Evolutionary conservation across 2,113 vertebrate genomes (phyloP).

Genomic region (Thinocorus orbignyianus): DNA sequence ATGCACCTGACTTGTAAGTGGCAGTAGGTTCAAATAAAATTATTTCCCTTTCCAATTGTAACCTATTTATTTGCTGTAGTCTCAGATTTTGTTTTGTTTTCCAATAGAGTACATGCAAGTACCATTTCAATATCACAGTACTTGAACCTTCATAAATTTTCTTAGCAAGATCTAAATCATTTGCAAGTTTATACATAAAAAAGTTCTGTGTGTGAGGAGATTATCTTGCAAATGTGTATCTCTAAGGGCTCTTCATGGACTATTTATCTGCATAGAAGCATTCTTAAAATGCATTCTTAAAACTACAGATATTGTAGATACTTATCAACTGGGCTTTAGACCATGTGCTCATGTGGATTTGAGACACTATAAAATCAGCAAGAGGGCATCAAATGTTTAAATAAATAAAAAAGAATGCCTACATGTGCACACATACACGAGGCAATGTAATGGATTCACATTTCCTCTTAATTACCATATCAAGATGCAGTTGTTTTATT

Average conservation of each 20-base stretch:
- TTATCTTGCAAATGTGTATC: background rate
- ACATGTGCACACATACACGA: background rate
- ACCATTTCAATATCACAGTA: slow-evolving; percentile 19
- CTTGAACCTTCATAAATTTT: background rate
- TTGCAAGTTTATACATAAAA: background rate
- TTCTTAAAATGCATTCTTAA: background rate
- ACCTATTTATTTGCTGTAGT: background rate
- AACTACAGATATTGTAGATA: background rate
- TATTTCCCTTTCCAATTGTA: background rate
- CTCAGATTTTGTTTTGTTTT: background rate
- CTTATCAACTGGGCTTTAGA: background rate
- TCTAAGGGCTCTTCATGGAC: background rate
- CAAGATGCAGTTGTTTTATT: slow-evolving; percentile 85
- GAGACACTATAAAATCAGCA: slow-evolving; percentile 47
- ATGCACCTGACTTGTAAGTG: background rate
- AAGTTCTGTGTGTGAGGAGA: background rate
- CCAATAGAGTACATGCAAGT: background rate
- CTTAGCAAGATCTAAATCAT: background rate
- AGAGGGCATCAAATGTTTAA: slow-evolving; percentile 57
- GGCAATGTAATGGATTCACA: slow-evolving; percentile 78
- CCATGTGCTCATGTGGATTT: slow-evolving; percentile 12
- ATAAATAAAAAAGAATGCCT: slow-evolving; percentile 19
- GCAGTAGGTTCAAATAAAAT: background rate
- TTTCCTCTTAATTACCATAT: slow-evolving; percentile 85
- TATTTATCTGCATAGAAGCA: slow-evolving; percentile 10